A percentile compares a stretch with the other conserved stretches of the same genome.
Evolutionary conservation across 2,888 invertebrate genomes (phyloP).

Genomic region (Lepidochitona cinerea): DNA sequence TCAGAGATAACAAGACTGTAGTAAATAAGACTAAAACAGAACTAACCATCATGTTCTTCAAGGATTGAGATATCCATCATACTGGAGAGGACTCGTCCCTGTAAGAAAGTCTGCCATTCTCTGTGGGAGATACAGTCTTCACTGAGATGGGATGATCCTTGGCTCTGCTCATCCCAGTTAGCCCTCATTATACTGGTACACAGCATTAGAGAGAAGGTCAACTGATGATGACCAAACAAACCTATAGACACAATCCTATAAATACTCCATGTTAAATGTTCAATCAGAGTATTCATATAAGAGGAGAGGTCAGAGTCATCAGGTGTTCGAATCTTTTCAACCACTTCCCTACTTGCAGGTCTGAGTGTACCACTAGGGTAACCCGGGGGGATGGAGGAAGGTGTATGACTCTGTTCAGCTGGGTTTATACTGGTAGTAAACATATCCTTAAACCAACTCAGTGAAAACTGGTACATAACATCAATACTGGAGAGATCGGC

Average conservation of each 20-base stretch:
- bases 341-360: not conserved
- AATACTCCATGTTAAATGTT: conserved; percentile 60
- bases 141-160: not conserved
- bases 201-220: conserved; percentile 68
- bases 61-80: conserved; percentile 57
- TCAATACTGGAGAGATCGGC: conserved; percentile 67
- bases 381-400: conserved; percentile 8
- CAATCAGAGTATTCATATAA: conserved; percentile 33
- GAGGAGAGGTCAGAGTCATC: not conserved
- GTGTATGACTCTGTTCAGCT: conserved; percentile 10
- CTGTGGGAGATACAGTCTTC: not conserved
- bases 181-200: conserved; percentile 66
- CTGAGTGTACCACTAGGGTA: conserved; percentile 18
- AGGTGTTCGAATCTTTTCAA: not conserved
- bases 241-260: conserved; percentile 68
- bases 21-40: too few species aligned
- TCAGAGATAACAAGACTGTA: too few species aligned
- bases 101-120: conserved; percentile 67
- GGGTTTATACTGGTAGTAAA: conserved; percentile 62
- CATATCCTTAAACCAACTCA: conserved; percentile 69
- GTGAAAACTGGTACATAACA: conserved; percentile 71
- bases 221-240: conserved; percentile 68
- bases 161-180: conserved; percentile 41
- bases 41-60: conserved; percentile 55
- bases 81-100: conserved; percentile 63